Evolutionary conservation across 2,888 invertebrate species (phyloP), one percentile per base, ranked within the genome.

Genomic region (Trichacis sp.): DNA sequence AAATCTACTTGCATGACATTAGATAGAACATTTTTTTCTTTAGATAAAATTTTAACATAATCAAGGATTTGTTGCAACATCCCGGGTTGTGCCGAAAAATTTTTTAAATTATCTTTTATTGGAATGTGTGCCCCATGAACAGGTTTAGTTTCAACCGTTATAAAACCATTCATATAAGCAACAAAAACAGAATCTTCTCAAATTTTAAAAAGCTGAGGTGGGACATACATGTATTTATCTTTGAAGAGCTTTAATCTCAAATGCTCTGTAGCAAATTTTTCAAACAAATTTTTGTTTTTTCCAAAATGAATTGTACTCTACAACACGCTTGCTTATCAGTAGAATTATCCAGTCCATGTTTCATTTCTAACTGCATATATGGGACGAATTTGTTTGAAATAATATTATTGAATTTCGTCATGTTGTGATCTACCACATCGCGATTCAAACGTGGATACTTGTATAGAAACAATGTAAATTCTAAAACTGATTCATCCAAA

Each of bases 1-100:
- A 65, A 20, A 9, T 60, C 45, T 9, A 47, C 20, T 47, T 65
- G 53, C 3, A 65, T 50, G 9, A 51, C 42, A 36, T 55, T 64
- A 15, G 30, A 50, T 20, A 50, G 17, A 45, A 8, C 1, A 15
- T 47, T 36, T 12, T 47, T 14, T 33, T 29, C 24, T n/a, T n/a
- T n/a, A n/a, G n/a, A n/a, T n/a, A n/a, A n/a, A n/a, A n/a, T n/a
- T n/a, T n/a, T n/a, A n/a, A n/a, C n/a, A n/a, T n/a, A n/a, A n/a
- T n/a, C n/a, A n/a, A n/a, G n/a, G n/a, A n/a, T n/a, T n/a, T n/a
- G n/a, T n/a, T n/a, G n/a, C n/a, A 42, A 56, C 9, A 43, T 43
- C 8, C 15, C 43, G 8, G n/a, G n/a, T n/a, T 11, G 43, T 43
- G 4, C 4, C 24, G 4, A 3, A 3, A 24, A 24, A 24, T 24